Evolutionary conservation across 1,140 invertebrate species (phyloP).

Genomic region (Pteromalus puparum): DNA sequence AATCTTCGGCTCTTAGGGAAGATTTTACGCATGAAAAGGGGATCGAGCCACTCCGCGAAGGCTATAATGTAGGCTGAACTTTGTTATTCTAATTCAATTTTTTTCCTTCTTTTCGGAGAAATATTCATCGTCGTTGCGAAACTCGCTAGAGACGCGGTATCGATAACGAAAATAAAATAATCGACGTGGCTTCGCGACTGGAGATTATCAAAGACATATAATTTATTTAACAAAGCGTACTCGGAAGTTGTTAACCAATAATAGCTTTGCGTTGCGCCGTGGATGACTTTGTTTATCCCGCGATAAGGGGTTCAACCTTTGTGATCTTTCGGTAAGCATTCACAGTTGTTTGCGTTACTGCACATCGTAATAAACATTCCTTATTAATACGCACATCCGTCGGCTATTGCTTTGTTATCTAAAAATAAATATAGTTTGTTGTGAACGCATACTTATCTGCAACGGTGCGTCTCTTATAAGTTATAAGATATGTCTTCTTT

Average conservation of each 20-base stretch:
- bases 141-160: neutral
- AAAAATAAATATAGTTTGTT: too few relatives aligned
- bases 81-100: neutral
- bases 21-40: neutral
- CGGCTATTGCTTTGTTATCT: too few relatives aligned
- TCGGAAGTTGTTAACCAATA: too few relatives aligned
- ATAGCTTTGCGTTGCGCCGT: too few relatives aligned
- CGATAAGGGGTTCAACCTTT: neutral
- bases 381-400: too few relatives aligned
- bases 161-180: neutral
- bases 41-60: neutral
- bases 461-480: too few relatives aligned
- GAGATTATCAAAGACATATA: too few relatives aligned
- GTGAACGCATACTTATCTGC: too few relatives aligned
- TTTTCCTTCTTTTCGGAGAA: neutral
- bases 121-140: neutral
- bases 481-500: too few relatives aligned
- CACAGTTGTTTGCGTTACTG: neutral
- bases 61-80: neutral
- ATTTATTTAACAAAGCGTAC: too few relatives aligned
- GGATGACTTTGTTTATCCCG: neutral
- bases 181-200: neutral
- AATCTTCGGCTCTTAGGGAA: neutral
- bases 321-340: neutral
- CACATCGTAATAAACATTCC: too few relatives aligned